Percentiles rank a stretch among this genome's conserved stretches.
These are phyloP conservation scores for Planococcus citri DNA, from an alignment of 1,140 invertebrate species.

Conservation along the genomic window DNA sequence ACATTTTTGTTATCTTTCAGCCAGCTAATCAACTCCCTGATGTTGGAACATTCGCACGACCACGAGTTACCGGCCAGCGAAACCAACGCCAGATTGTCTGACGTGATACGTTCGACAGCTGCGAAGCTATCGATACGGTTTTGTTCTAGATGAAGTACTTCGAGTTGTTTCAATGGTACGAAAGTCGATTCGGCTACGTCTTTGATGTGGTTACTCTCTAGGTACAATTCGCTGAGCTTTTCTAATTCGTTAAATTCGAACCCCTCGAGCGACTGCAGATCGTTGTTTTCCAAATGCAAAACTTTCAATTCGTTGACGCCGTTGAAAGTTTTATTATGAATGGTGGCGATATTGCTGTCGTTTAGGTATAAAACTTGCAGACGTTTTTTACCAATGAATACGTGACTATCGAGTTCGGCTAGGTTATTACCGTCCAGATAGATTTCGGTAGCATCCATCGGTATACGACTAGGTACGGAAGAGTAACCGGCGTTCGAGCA, in stretches of 20 bases:
- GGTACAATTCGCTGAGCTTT: slow-evolving; percentile 66
- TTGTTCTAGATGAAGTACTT: slow-evolving; percentile 72
- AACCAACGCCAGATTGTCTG: slow-evolving; percentile 43
- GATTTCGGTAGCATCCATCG: slow-evolving; percentile 87
- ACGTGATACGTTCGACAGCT: slow-evolving; percentile 35
- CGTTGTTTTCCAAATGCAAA: slow-evolving; percentile 75
- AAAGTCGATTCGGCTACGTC: slow-evolving; percentile 77
- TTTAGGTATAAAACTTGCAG: slow-evolving; percentile 75
- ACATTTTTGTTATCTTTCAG: slow-evolving; percentile 43
- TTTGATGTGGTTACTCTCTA: slow-evolving; percentile 74
- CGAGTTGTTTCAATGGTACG: slow-evolving; percentile 59
- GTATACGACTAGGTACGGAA: slow-evolving; percentile 69
- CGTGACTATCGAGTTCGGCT: slow-evolving; percentile 70
- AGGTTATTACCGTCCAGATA: slow-evolving; percentile 86
- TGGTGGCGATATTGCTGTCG: slow-evolving; percentile 69
- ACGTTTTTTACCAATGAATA: slow-evolving; percentile 81
- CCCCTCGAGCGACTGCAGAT: slow-evolving; percentile 61
- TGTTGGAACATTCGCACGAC: slow-evolving; percentile 55
- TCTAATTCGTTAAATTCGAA: slow-evolving; percentile 72
- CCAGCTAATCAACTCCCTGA: slow-evolving; percentile 51
- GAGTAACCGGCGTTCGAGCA: slow-evolving; percentile 68
- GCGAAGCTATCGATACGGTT: slow-evolving; percentile 53
- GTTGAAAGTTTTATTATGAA: slow-evolving; percentile 82
- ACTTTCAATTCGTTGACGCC: slow-evolving; percentile 61
- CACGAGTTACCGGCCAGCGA: slow-evolving; percentile 56